phyloP scores from a whole-genome alignment of 1,140 invertebrate species.

The Drosophila repleta region DNA sequence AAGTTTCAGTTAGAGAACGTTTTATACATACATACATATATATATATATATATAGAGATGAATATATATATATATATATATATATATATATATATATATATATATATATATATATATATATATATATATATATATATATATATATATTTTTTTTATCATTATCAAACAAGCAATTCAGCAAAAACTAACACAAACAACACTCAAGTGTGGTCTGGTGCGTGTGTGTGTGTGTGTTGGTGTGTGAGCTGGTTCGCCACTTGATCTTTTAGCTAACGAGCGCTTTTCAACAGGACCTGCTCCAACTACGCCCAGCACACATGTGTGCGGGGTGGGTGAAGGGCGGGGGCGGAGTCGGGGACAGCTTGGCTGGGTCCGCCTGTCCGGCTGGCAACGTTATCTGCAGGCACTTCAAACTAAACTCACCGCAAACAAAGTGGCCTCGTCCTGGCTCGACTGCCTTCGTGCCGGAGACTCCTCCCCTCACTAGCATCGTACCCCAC shows the following conservation, averaged over 20 bases:
- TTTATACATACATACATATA: neutral
- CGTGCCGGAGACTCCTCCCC: neutral
- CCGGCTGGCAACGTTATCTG: slow-evolving; percentile 71
- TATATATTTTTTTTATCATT: slow-evolving; percentile 60
- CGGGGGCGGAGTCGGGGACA: neutral
- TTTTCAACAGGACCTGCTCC: slow-evolving; percentile 62
- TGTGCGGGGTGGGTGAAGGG: slow-evolving; percentile 35
- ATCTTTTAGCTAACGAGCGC: slow-evolving; percentile 81
- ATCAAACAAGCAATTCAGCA: slow-evolving; percentile 67
- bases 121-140: neutral
- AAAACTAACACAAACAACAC: slow-evolving; percentile 80
- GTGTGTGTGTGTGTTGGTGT: slow-evolving; percentile 23
- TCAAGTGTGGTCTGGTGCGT: slow-evolving; percentile 68
- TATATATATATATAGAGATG: no score
- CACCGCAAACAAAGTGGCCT: slow-evolving; percentile 82
- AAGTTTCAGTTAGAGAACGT: slow-evolving; percentile 27
- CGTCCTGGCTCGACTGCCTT: slow-evolving; percentile 47
- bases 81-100: slow-evolving; percentile 6
- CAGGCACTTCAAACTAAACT: slow-evolving; percentile 81
- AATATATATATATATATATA: neutral
- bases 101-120: neutral
- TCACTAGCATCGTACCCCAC: no score
- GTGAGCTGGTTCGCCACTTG: slow-evolving; percentile 64
- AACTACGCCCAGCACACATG: slow-evolving; percentile 25
- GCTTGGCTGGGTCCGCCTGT: slow-evolving; percentile 16